Percentiles rank a stretch among this genome's conserved stretches.
Evolutionary conservation across 2,797 vertebrate species (phyloP).

Genomic region (Arrhamphus sclerolepis): DNA sequence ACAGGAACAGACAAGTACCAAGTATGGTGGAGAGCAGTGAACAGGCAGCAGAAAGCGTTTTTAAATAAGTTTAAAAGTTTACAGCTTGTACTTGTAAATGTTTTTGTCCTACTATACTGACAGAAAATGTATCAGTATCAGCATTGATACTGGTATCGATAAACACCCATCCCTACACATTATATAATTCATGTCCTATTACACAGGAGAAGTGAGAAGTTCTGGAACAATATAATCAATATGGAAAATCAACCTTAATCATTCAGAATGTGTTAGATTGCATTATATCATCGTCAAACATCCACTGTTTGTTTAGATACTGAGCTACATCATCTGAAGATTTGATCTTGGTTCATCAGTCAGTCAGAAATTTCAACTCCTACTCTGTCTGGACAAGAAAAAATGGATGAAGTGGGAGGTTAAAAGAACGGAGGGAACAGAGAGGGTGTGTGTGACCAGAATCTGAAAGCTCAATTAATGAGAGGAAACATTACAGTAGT

Average conservation of each 20-base stretch:
- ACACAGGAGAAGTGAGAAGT: not conserved
- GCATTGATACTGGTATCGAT: no score
- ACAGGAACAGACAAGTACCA: no score
- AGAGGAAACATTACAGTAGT: not conserved
- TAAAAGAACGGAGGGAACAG: conserved; percentile 16
- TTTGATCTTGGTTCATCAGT: conserved; percentile 4
- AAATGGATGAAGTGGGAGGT: conserved; percentile 53
- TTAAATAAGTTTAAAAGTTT: no score
- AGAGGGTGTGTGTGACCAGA: conserved; percentile 20
- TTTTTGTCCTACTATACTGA: no score
- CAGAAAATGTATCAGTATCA: no score
- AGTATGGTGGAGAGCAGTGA: no score
- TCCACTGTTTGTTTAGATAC: not conserved
- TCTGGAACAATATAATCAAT: not conserved
- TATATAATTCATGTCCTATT: no score
- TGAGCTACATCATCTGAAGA: conserved; percentile 1
- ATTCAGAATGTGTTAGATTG: not conserved
- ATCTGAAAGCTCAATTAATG: not conserved
- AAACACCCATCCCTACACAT: no score
- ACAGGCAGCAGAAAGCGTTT: no score
- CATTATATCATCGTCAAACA: conserved; percentile 1
- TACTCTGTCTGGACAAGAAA: conserved; percentile 53
- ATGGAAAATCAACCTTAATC: not conserved
- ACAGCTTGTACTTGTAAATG: no score
- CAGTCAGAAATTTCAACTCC: conserved; percentile 36